Evolutionary conservation across 2,797 vertebrate species (phyloP), one percentile per base, ranked within the genome.

Genomic region (Erpetoichthys calabaricus): DNA sequence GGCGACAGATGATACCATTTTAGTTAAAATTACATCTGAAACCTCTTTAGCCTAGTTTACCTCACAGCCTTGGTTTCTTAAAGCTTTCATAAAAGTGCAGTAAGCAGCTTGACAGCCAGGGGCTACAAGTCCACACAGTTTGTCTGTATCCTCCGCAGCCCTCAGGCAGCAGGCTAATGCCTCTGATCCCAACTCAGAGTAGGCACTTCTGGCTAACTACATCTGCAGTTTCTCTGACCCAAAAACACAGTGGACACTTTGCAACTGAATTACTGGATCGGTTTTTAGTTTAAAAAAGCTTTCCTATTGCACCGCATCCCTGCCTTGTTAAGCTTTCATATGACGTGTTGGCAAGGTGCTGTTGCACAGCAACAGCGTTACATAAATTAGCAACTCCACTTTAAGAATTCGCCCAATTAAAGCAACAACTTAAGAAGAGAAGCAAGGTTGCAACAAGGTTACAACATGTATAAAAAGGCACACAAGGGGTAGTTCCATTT

Each of bases 311-410:
- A 58, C 63, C 44, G 8, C 45, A n/a, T 58, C 59, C 74, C 65
- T 67, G 55, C 50, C 55, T 61, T 67, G 63, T 60, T 66, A 63
- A 65, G 60, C 61, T 50, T 51, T 45, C 59, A 53, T 60, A 63
- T 60, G 72, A 60, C 67, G 53, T 68, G 70, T 71, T 60, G 70
- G 71, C 70, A 73, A 70, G 61, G 60, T 56, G 67, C 69, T 68
- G 78, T 80, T 82, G 80, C 81, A 66, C 75, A 67, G 79, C 76
- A 84, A 82, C 78, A 50, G 61, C 44, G 65, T 60, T 57, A 59
- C 44, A 46, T 42, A 59, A 61, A 57, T 53, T 41, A 54, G 44
- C 42, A 8, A 8, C 44, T 54, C 5, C 53, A 42, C 6, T 44
- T 42, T 54, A 42, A 54, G 53, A 54, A 54, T 70, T 70, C 7